phyloP scores from a whole-genome alignment of 1,140 invertebrate species.

The Drosophila virilis region DNA sequence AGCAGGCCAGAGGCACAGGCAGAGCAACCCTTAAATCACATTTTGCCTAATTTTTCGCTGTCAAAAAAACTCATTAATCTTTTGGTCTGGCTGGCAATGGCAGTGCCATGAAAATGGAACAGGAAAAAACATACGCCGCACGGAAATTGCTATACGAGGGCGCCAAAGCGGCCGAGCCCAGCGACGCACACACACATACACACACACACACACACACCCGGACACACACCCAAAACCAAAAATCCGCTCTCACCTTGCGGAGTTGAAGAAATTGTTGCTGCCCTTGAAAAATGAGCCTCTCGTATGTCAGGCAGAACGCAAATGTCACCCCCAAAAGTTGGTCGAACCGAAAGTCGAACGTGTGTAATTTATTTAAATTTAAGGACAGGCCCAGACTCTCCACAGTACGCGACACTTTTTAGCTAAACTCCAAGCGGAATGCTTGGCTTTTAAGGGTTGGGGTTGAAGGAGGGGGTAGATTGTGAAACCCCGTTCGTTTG shows the following conservation, averaged over 20 bases:
- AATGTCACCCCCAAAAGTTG: conserved; percentile 51
- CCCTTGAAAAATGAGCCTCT: conserved; percentile 77
- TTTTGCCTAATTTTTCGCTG: conserved; percentile 83
- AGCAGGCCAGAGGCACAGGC: conserved; percentile 10
- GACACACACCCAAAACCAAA: conserved; percentile 33
- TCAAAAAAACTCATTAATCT: conserved; percentile 83
- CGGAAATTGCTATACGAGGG: conserved; percentile 75
- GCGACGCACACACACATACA: conserved; percentile 48
- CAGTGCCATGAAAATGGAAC: conserved; percentile 72
- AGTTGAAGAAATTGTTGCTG: conserved; percentile 62
- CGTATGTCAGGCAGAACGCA: conserved; percentile 64
- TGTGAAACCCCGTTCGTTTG: conserved; percentile 48
- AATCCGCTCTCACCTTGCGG: conserved; percentile 57
- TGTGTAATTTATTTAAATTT: conserved; percentile 83
- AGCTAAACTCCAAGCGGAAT: neutral
- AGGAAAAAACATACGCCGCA: conserved; percentile 76
- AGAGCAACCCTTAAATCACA: conserved; percentile 80
- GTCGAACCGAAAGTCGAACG: conserved; percentile 65
- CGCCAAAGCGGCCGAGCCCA: conserved; percentile 38
- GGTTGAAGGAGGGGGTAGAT: neutral
- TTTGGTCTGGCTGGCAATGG: conserved; percentile 73
- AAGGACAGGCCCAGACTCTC: conserved; percentile 35
- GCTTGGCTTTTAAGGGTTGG: neutral
- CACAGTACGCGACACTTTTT: conserved; percentile 44
- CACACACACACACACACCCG: conserved; percentile 7